Conservation (phyloP, 2,797 vertebrate genomes). For the Chaenodraco wilsoni region DNA sequence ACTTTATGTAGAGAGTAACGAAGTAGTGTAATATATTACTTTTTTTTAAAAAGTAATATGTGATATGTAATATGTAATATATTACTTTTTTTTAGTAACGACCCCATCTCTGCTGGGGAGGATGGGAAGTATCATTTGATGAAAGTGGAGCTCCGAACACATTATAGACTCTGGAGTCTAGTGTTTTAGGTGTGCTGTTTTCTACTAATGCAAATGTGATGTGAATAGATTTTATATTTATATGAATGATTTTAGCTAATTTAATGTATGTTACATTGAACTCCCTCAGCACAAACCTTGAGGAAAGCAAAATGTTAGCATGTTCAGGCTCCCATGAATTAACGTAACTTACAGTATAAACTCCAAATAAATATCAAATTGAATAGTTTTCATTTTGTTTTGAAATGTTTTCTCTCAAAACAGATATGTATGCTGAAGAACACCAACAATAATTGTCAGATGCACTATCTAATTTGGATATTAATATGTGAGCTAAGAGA, state of each 20-base stretch:
- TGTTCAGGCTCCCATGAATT: too few relatives aligned
- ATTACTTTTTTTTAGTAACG: too few relatives aligned
- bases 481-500: background rate
- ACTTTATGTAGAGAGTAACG: too few relatives aligned
- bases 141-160: background rate
- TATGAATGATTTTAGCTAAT: background rate
- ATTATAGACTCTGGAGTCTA: background rate
- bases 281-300: background rate
- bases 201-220: background rate
- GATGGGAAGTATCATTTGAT: constrained; percentile 22
- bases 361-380: too few relatives aligned
- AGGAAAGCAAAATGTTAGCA: background rate
- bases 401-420: too few relatives aligned
- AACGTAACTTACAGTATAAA: too few relatives aligned
- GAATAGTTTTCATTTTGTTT: too few relatives aligned
- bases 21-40: too few relatives aligned
- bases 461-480: background rate
- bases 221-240: background rate
- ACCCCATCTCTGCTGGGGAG: background rate
- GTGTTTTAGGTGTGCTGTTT: background rate
- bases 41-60: too few relatives aligned
- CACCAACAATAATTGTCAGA: too few relatives aligned
- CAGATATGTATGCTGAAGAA: too few relatives aligned
- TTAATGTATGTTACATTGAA: background rate
- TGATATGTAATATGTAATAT: too few relatives aligned